These are phyloP conservation scores for Congeria kusceri DNA, from an alignment of 2,888 invertebrate species.

Conservation along the genomic window DNA sequence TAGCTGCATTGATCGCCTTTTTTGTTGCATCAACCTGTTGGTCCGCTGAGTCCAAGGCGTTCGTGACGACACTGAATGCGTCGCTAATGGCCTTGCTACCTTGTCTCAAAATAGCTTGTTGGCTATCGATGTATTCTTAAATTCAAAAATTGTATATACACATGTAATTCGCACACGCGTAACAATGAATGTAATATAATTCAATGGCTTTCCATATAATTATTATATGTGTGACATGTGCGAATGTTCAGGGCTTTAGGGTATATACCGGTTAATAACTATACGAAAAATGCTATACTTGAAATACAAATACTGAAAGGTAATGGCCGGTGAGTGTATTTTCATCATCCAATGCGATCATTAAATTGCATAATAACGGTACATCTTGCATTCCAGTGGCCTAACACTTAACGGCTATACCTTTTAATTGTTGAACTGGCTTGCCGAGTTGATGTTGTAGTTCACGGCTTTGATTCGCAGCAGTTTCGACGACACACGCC, in stretches of 20 bases:
- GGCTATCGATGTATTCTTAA: neutral
- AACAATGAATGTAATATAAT: too few relatives aligned
- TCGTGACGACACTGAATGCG: neutral
- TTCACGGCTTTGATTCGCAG: conserved; percentile 59
- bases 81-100: neutral
- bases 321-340: too few relatives aligned
- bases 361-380: neutral
- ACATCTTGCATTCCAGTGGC: neutral
- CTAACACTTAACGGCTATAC: conserved; percentile 30
- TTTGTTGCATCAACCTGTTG: neutral
- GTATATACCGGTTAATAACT: neutral
- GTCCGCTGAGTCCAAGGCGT: neutral
- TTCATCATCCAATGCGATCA: too few relatives aligned
- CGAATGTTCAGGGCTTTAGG: neutral
- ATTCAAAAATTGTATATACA: too few relatives aligned
- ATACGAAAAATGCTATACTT: too few relatives aligned
- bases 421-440: conserved; percentile 41
- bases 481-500: conserved; percentile 66
- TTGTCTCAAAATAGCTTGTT: neutral
- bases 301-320: neutral
- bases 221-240: too few relatives aligned
- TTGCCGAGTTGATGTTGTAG: conserved; percentile 53
- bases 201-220: too few relatives aligned
- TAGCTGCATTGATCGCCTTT: neutral
- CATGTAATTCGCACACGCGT: too few relatives aligned